A percentile compares a stretch with the other conserved stretches of the same genome.
Evolutionary conservation across 2,113 vertebrate genomes (phyloP).

Genomic region (Dicentrarchus labrax): DNA sequence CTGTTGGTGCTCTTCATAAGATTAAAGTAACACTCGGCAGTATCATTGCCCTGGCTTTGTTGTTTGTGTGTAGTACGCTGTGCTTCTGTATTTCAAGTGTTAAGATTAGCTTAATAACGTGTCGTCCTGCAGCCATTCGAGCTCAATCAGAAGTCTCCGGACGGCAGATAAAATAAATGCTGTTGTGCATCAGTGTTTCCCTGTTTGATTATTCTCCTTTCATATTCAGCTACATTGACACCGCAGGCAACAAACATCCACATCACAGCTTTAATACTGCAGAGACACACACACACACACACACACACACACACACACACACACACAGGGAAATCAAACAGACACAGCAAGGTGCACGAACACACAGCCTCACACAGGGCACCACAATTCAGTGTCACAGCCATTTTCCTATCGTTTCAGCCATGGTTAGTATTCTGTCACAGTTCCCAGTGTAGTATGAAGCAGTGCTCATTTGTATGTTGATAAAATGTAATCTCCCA

Average conservation of each 20-base stretch:
- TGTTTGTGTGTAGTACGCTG: neutral
- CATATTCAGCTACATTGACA: constrained; percentile 33
- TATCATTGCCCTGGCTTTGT: neutral
- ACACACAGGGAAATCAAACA: neutral
- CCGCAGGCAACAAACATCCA: constrained; percentile 44
- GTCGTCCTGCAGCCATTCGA: constrained; percentile 18
- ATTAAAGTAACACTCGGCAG: neutral
- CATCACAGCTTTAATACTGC: constrained; percentile 4
- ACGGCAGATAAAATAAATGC: constrained; percentile 35
- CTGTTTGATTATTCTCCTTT: constrained; percentile 54
- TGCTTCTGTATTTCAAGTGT: neutral
- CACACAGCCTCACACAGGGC: constrained; percentile 10
- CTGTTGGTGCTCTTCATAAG: too few species aligned
- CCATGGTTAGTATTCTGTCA: constrained; percentile 69
- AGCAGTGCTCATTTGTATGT: constrained; percentile 80
- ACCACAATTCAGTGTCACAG: constrained; percentile 58
- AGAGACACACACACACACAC: neutral
- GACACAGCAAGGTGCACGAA: constrained; percentile 12
- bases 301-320: constrained; percentile 2
- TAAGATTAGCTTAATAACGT: constrained; percentile 2
- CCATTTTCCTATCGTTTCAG: constrained; percentile 50
- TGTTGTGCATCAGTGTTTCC: constrained; percentile 16
- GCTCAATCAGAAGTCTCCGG: constrained; percentile 37
- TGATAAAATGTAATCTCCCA: constrained; percentile 81
- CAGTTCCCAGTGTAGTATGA: constrained; percentile 63